Evolutionary conservation across 2,888 invertebrate species (phyloP).

Genomic region (Papilio protenor): DNA sequence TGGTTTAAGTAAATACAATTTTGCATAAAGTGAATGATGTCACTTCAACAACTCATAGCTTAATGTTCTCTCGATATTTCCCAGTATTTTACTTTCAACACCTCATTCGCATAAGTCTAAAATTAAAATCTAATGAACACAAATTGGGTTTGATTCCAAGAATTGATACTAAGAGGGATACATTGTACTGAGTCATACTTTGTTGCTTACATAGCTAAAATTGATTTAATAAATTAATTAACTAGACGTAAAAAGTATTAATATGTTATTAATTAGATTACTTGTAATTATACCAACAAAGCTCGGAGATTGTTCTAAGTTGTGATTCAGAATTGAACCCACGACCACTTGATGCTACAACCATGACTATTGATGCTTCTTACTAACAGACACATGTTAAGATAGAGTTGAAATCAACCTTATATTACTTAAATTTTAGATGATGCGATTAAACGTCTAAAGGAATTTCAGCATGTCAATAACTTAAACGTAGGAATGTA

Average conservation of each 20-base stretch:
- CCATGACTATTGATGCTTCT: neutral
- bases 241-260: neutral
- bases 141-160: neutral
- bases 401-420: neutral
- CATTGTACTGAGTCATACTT: constrained; percentile 13
- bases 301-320: neutral
- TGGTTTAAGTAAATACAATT: neutral
- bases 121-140: constrained; percentile 17
- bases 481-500: constrained; percentile 60
- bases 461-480: constrained; percentile 61
- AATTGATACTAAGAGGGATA: neutral
- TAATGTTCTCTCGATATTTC: neutral
- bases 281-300: neutral
- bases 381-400: neutral
- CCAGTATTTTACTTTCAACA: constrained; percentile 11
- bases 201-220: neutral
- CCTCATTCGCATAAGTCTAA: neutral
- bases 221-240: neutral
- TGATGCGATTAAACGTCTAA: constrained; percentile 48
- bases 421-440: constrained; percentile 22
- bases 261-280: neutral
- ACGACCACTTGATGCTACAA: neutral
- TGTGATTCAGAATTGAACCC: neutral
- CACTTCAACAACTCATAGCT: neutral
- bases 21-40: neutral